These are phyloP conservation scores for Clunio marinus DNA, from an alignment of 2,888 invertebrate species.

Conservation along the genomic window DNA sequence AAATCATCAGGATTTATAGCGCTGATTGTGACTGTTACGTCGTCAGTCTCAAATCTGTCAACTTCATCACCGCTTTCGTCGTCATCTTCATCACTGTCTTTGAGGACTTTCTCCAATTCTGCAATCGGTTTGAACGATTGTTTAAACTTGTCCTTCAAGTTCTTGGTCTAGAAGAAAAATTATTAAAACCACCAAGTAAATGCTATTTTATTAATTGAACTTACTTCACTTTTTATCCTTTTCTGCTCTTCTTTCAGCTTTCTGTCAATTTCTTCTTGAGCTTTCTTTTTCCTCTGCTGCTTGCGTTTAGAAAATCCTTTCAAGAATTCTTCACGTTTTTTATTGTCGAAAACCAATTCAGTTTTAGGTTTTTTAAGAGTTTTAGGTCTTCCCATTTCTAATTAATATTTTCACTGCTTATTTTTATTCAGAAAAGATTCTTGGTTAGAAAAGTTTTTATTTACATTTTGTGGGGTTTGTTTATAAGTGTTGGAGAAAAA, in stretches of 20 bases:
- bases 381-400: neutral
- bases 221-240: neutral
- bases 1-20: neutral
- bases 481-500: too few relatives aligned
- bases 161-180: constrained; percentile 12
- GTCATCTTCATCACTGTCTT: neutral
- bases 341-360: constrained; percentile 26
- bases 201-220: neutral
- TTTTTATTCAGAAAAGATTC: neutral
- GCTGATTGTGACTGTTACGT: constrained; percentile 19
- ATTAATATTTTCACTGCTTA: neutral
- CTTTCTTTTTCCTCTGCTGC: constrained; percentile 19
- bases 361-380: neutral
- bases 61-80: neutral
- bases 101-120: neutral
- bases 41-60: constrained; percentile 7
- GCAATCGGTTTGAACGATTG: constrained; percentile 24
- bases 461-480: too few relatives aligned
- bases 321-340: constrained; percentile 28
- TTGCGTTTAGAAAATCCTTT: constrained; percentile 26
- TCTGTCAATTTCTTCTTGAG: constrained; percentile 10
- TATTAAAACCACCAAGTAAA: neutral
- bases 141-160: constrained; percentile 27
- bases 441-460: too few relatives aligned
- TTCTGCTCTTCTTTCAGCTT: constrained; percentile 27